Evolutionary conservation across 2,888 invertebrate species (phyloP), one percentile per base, ranked within the genome.

Genomic region (Polymixis lichenea): DNA sequence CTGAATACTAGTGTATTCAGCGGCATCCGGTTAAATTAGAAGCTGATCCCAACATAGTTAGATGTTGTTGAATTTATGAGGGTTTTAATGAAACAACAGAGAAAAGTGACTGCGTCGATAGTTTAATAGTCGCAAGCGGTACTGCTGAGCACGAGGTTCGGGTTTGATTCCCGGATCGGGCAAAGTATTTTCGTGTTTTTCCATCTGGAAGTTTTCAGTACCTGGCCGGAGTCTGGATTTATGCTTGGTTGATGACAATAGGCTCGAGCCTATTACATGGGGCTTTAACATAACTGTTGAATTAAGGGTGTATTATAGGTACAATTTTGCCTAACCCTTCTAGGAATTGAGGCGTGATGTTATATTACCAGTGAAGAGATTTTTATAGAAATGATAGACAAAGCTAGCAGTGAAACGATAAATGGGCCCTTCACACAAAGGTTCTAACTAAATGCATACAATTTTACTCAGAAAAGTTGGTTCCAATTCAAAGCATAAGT

Each of bases 401-500:
- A 68, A 51, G 8, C 13, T 25, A n/a, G 22, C 15, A 32, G 25
- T 53, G 2, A 58, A 51, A 43, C n/a, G 19, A 9, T 17, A 72
- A 9, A 1, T 25, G 17, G 3, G 0, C 7, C 28, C 2, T 69
- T 17, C 22, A 8, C 15, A 17, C 11, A 28, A 38, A 22, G 15
- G 7, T 66, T 28, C 9, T 17, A 53, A 38, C 3, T 72, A 72
- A 32, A 46, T 51, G 2, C 19, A 75, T 53, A 43, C 38, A 43
- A 17, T 43, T 77, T 51, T 28, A 56, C 43, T 32, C 7, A 22
- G 8, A 4, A 56, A 56, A 64, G 38, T 61, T 56, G 13, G 43
- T 56, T 38, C 28, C 5, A 72, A 55, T 55, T 55, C 19, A 58
- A 66, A 78, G 56, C 73, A 62, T 51, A 22, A 56, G 43, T 51